phyloP scores from a whole-genome alignment of 2,888 invertebrate species.

The Mycalesis mineus region DNA sequence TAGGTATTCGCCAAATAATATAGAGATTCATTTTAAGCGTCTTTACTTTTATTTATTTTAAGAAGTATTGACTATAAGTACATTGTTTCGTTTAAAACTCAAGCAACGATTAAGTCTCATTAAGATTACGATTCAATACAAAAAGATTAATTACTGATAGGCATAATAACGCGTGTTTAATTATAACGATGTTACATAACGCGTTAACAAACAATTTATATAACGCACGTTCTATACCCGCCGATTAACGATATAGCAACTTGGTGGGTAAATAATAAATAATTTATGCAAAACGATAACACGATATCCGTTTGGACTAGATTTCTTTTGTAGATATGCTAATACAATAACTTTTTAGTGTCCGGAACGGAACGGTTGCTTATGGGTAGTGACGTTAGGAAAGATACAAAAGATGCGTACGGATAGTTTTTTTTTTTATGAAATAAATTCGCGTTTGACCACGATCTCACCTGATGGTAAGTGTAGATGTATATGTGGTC shows the following conservation, averaged over 20 bases:
- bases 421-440: not conserved
- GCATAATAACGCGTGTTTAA: not conserved
- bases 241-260: not conserved
- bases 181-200: not conserved
- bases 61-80: too few relatives aligned
- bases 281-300: not conserved
- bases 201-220: not conserved
- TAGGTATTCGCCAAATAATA: too few relatives aligned
- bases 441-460: too few relatives aligned
- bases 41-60: too few relatives aligned
- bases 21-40: too few relatives aligned
- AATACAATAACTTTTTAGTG: not conserved
- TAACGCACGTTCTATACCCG: not conserved
- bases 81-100: too few relatives aligned
- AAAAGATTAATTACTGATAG: not conserved
- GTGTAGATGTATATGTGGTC: too few relatives aligned
- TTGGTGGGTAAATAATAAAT: not conserved
- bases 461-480: too few relatives aligned
- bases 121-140: not conserved
- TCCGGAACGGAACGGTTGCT: not conserved
- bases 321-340: slow-evolving; percentile 1
- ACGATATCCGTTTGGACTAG: not conserved
- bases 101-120: not conserved
- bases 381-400: not conserved
- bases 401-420: too few relatives aligned